phyloP scores from a whole-genome alignment of 2,888 invertebrate genomes.

The Drosophila recens region DNA sequence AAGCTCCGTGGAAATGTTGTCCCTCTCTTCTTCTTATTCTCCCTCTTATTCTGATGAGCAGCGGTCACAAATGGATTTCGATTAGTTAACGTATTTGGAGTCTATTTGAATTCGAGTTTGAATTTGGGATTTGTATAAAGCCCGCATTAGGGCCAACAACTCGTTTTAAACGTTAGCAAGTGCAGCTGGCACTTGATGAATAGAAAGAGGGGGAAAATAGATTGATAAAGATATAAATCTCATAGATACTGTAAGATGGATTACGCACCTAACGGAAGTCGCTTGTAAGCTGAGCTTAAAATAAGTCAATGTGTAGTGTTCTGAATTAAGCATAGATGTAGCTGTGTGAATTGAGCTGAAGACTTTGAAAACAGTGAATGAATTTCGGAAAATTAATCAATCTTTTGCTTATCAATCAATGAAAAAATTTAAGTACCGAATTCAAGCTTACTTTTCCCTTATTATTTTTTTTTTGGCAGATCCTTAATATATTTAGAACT shows the following conservation, averaged over 20 bases:
- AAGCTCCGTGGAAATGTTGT: slow-evolving; percentile 58
- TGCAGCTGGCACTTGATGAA: slow-evolving; percentile 28
- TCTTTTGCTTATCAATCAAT: neutral
- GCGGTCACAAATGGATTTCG: slow-evolving; percentile 21
- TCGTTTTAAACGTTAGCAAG: slow-evolving; percentile 52
- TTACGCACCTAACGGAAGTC: slow-evolving; percentile 48
- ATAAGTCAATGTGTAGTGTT: neutral
- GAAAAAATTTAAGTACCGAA: neutral
- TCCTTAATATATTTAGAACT: no score
- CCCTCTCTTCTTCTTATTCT: slow-evolving; percentile 2
- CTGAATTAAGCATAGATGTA: slow-evolving; percentile 1
- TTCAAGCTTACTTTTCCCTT: neutral
- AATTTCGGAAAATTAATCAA: neutral
- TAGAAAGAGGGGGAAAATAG: neutral
- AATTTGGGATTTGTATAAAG: slow-evolving; percentile 21
- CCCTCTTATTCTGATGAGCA: neutral
- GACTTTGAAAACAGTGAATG: neutral
- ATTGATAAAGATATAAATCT: slow-evolving; percentile 10
- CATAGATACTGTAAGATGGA: slow-evolving; percentile 18
- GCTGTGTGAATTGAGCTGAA: neutral
- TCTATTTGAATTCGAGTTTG: slow-evolving; percentile 2
- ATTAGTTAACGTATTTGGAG: slow-evolving; percentile 28
- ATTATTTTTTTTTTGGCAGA: no score
- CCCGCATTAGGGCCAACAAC: slow-evolving; percentile 29
- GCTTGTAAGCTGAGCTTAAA: slow-evolving; percentile 44